phyloP scores from a whole-genome alignment of 2,888 invertebrate genomes.

The Ichneumon xanthorius region DNA sequence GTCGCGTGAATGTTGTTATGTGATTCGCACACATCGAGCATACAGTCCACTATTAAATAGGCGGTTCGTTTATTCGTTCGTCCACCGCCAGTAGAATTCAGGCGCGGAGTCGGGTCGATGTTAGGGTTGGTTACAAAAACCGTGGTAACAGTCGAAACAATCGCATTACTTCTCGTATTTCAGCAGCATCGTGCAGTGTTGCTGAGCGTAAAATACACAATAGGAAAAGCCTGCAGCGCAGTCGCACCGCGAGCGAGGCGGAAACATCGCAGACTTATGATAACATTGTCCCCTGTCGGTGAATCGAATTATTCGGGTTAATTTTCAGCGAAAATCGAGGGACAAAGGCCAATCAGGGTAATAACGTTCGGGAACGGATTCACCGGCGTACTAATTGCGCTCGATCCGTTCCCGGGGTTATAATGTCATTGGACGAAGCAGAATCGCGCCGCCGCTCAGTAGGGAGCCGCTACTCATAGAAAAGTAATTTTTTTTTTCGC shows the following conservation, averaged over 20 bases:
- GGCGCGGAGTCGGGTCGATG: too few species aligned
- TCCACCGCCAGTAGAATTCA: too few species aligned
- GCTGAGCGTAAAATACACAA: background rate
- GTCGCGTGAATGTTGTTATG: too few species aligned
- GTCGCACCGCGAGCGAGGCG: background rate
- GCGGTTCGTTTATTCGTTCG: too few species aligned
- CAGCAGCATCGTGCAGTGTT: background rate
- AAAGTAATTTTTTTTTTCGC: conserved; percentile 21
- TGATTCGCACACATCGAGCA: too few species aligned
- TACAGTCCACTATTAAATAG: too few species aligned
- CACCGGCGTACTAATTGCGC: conserved; percentile 62
- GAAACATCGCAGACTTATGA: conserved; percentile 54
- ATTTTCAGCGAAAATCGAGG: conserved; percentile 66
- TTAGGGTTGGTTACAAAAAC: too few species aligned
- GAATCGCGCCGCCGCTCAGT: background rate
- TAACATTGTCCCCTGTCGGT: conserved; percentile 59
- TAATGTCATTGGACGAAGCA: conserved; percentile 57
- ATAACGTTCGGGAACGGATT: conserved; percentile 63
- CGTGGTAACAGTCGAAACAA: background rate
- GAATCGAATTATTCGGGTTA: conserved; percentile 67
- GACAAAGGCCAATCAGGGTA: conserved; percentile 71
- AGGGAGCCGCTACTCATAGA: background rate
- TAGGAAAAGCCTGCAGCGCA: background rate
- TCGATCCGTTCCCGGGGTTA: conserved; percentile 53
- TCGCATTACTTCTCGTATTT: background rate